Evolutionary conservation across 2,888 invertebrate genomes (phyloP).

Genomic region (Camptogramma bilineatum): DNA sequence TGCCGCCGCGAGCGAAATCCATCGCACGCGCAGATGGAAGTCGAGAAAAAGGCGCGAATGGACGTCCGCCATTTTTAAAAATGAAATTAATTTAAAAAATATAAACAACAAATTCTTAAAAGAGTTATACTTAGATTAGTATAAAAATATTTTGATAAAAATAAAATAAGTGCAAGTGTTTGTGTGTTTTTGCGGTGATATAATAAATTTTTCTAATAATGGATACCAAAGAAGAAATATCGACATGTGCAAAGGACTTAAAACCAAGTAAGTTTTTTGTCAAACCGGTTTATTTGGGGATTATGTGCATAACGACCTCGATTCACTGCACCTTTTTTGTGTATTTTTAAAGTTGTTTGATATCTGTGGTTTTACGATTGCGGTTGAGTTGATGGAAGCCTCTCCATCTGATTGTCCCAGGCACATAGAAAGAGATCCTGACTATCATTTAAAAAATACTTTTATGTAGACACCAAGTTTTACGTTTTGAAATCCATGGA

Average conservation of each 20-base stretch:
- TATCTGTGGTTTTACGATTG: too few relatives aligned
- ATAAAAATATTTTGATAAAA: not conserved
- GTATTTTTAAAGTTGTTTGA: not conserved
- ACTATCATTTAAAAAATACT: too few relatives aligned
- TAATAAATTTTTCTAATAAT: constrained; percentile 32
- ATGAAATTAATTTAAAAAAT: constrained; percentile 1
- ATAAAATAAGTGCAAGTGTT: not conserved
- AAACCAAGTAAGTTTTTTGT: constrained; percentile 39
- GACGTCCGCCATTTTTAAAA: constrained; percentile 14
- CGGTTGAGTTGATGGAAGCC: too few relatives aligned
- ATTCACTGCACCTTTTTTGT: not conserved
- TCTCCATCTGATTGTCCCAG: too few relatives aligned
- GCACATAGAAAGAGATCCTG: too few relatives aligned
- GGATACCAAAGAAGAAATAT: constrained; percentile 34
- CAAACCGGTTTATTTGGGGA: constrained; percentile 3
- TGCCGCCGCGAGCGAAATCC: constrained; percentile 9
- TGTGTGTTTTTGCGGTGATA: not conserved
- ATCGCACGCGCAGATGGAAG: constrained; percentile 12
- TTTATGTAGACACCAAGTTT: too few relatives aligned
- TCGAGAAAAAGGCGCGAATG: constrained; percentile 15
- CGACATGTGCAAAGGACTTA: constrained; percentile 22
- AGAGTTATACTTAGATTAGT: too few relatives aligned
- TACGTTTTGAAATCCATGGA: too few relatives aligned
- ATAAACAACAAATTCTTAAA: constrained; percentile 6
- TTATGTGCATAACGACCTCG: not conserved